Base-by-base conservation (phyloP, 2,113 vertebrate species). In the rat (Rattus norvegicus) region DNA sequence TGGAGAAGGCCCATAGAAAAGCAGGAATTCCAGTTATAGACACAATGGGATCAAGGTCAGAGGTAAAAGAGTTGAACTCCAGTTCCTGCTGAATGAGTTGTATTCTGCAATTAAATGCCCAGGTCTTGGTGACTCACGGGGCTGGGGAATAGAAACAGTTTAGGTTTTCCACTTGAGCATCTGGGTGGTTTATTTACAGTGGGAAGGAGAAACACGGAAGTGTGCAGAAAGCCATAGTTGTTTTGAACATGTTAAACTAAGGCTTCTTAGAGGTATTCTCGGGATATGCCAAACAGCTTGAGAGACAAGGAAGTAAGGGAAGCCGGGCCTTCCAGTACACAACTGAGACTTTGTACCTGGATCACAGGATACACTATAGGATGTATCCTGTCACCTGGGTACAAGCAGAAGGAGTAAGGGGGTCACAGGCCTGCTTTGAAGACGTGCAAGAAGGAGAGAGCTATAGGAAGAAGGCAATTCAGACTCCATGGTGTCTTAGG, bases 11-110 rank as follows among this genome's bases (percentile, higher is more conserved):
- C 16, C 20, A 0, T 5, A 24, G 39, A 49, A 47, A 75, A 67
- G 59, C 2, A 22, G 49, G 17, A 6, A 24, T 26, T 67, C 30
- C 11, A 17, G 43, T 6, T 63, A 54, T 13, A n/a, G 69, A 17
- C 2, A 7, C 12, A 12, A 3, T 22, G 17, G 11, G 19, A n/a
- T 5, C 30, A 16, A 24, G 69, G 28, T 7, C 61, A 20, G 17
- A 63, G 36, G 22, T 0, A 14, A 28, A 0, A 6, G 14, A 14
- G 13, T 19, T 16, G 20, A 49, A 6, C 59, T n/a, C 26, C 33
- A 17, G 49, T 22, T 12, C 4, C 28, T 33, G 47, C 30, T 56
- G 73, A 69, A 13, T 61, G 59, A 30, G 56, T 69, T 47, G 0
- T 56, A 7, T 63, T 22, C 28, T 56, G 33, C 19, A 16, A 30